Evolutionary conservation across 1,140 invertebrate genomes (phyloP), one percentile per base, ranked within the genome.

Genomic region (Calliopsis andreniformis): DNA sequence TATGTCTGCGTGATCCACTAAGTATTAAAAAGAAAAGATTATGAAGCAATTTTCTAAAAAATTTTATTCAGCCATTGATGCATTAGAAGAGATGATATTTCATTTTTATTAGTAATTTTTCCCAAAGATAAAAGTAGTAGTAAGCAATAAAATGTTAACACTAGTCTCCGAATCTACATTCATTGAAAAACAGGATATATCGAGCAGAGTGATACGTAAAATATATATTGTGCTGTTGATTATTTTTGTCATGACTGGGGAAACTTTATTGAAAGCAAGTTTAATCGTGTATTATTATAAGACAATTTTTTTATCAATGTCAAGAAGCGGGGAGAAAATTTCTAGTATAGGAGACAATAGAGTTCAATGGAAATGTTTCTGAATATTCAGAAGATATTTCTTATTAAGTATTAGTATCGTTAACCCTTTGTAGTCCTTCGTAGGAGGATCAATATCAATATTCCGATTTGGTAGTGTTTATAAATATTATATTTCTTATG

Each of bases 401-500:
- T 49, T 45, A 61, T 35, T 53, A 42, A 43, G 45, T 43, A 43
- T 30, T 39, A 64, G 43, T 76, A 76, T 35, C 69, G 20, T 66
- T 67, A 73, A 73, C 62, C 62, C 62, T 73, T 73, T 66, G 62
- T 47, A 23, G 49, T 49, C 71, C 39, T 23, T 23, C 25, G 10
- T 14, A 49, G 5, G n/a, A 62, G 32, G 8, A n/a, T 28, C 4
- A 14, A 6, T 10, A 20, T 7, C 16, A 14, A 14, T 1, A 16
- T 39, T 58, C 32, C 14, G 3, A 49, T 63, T 20, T 10, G 32
- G 35, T 35, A n/a, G 8, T 14, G 10, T 10, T 39, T n/a, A 18
- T 5, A n/a, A 23, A 3, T 14, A 59, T 10, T 18, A 49, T 20
- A 49, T 49, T 23, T 10, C 8, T 53, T 23, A 1, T 49, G 18